phyloP scores from a whole-genome alignment of 2,888 invertebrate species.

The Melinaea marsaeus region DNA sequence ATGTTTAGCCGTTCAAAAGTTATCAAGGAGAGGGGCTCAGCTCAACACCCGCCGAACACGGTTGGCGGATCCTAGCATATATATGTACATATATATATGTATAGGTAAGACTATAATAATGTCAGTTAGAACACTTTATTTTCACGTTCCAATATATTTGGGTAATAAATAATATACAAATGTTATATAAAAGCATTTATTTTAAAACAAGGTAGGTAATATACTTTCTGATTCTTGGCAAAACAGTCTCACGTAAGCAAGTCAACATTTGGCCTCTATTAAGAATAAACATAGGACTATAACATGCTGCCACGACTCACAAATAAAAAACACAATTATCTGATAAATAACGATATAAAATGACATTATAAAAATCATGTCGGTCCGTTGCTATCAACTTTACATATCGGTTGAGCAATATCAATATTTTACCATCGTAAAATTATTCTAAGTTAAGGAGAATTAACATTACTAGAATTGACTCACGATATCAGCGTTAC shows the following conservation, averaged over 20 bases:
- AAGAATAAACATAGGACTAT: constrained; percentile 72
- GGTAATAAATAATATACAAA: constrained; percentile 16
- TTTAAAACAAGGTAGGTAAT: constrained; percentile 79
- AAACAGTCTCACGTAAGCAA: constrained; percentile 79
- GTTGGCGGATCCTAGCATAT: too few species aligned
- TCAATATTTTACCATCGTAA: constrained; percentile 70
- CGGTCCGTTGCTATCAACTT: constrained; percentile 72
- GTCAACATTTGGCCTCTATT: constrained; percentile 79
- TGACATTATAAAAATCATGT: constrained; percentile 67
- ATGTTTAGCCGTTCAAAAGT: too few species aligned
- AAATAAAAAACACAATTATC: constrained; percentile 71
- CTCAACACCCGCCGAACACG: too few species aligned
- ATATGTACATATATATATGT: background rate
- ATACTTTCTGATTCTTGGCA: constrained; percentile 79
- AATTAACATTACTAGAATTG: constrained; percentile 75
- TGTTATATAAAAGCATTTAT: constrained; percentile 78
- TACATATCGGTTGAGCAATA: constrained; percentile 76
- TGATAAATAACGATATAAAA: constrained; percentile 71
- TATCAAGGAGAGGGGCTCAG: too few species aligned
- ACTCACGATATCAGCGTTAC: constrained; percentile 74
- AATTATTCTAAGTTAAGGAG: constrained; percentile 72
- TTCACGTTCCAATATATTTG: background rate
- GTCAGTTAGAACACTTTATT: too few species aligned
- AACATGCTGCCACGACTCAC: constrained; percentile 77
- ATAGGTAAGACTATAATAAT: background rate